Evolutionary conservation across 1,140 invertebrate species (phyloP), one percentile per base, ranked within the genome.

Genomic region (Conus ventricosus): DNA sequence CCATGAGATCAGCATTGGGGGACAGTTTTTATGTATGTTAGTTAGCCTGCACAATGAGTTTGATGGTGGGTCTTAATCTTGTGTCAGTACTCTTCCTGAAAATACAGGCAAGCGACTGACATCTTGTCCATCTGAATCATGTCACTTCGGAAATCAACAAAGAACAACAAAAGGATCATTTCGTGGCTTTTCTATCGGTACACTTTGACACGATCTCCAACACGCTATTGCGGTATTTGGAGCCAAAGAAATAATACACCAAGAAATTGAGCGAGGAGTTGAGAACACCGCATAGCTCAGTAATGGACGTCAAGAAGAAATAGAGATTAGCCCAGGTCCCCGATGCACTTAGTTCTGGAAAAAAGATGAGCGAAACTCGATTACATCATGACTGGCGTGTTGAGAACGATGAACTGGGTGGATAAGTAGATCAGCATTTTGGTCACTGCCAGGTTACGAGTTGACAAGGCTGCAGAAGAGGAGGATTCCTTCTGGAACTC

Each of bases 201-300:
- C 57, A 8, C 57, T 11, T 71, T 11, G 6, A 71, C 17, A 82
- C 1, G 20, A 83, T 51, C n/a, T 54, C 53, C 57, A n/a, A 25
- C 39, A 83, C 53, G 5, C 23, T 83, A 7, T 83, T 20, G 11
- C 82, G 53, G 55, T 84, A 84, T 20, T 63, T 84, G 1, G 83
- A 25, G 13, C 83, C 83, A 27, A 55, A 55, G 39, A 84, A 84
- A 84, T 63, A 84, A 63, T 84, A 84, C 83, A 84, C 83, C 7
- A 84, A 27, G 39, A 84, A 84, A 23, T 84, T 84, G 25, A 84
- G 0, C 53, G 83, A 84, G 7, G 83, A 57, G 17, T 27, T 84
- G 4, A 67, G 7, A 63, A 55, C 5, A 15, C 39, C 55, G 63
- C 54, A 84, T 3, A 84, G 13, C 55, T 84, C 57, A 15, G 63